phyloP scores from a whole-genome alignment of 2,113 vertebrate species.

The Leiothrix lutea region DNA sequence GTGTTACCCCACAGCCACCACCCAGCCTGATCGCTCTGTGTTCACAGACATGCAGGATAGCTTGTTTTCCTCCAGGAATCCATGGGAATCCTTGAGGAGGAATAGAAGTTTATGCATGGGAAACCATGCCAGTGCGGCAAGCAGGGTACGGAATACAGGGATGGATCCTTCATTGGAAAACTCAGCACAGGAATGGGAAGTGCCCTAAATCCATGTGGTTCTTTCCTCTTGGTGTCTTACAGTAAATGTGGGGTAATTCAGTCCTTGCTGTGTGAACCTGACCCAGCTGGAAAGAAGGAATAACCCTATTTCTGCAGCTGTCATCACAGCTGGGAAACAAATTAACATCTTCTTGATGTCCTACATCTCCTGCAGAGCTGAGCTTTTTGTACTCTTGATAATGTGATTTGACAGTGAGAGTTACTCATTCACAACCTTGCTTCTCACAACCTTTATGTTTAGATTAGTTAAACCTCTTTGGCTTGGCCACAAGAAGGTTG shows the following conservation, averaged over 20 bases:
- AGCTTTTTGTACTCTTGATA: background rate
- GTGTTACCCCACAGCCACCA: too few species aligned
- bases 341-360: too few species aligned
- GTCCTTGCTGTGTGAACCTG: background rate
- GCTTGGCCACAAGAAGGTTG: background rate
- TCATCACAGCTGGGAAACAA: background rate
- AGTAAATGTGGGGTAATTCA: background rate
- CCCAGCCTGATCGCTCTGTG: background rate
- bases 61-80: background rate
- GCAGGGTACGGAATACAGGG: background rate
- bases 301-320: background rate
- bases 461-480: background rate
- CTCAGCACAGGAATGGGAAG: background rate
- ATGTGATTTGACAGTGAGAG: background rate
- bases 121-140: background rate
- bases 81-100: background rate
- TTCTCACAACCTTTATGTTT: background rate
- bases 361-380: background rate
- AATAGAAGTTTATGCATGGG: background rate
- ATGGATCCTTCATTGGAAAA: background rate
- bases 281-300: background rate
- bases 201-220: rapidly evolving
- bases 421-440: background rate
- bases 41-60: background rate
- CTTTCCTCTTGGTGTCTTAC: background rate